Evolutionary conservation across 2,888 invertebrate genomes (phyloP).

Genomic region (Sphaerophoria rueppellii): DNA sequence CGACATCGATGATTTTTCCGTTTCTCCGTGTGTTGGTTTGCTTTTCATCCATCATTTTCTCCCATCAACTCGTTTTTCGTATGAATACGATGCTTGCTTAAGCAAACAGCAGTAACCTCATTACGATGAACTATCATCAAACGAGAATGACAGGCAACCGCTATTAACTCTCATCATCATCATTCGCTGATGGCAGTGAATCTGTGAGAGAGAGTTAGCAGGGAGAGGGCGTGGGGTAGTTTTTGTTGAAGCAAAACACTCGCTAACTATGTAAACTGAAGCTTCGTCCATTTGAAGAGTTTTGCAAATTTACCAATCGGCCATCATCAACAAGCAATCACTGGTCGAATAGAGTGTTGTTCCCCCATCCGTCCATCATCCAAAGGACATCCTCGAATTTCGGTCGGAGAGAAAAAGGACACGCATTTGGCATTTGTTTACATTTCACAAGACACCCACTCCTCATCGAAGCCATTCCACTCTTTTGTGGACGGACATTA

Average conservation of each 20-base stretch:
- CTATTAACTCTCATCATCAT: conserved; percentile 51
- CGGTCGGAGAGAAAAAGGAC: conserved; percentile 43
- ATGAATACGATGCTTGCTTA: conserved; percentile 33
- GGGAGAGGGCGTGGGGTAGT: background rate
- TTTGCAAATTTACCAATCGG: conserved; percentile 72
- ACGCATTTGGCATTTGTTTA: conserved; percentile 53
- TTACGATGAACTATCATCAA: conserved; percentile 69
- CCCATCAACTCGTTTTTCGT: conserved; percentile 19
- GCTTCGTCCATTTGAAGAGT: conserved; percentile 61
- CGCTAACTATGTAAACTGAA: conserved; percentile 64
- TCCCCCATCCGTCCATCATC: background rate
- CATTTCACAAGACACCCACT: background rate
- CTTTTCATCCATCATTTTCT: conserved; percentile 12
- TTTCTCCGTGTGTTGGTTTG: background rate
- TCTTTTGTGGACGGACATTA: conserved; percentile 46
- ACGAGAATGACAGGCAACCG: conserved; percentile 59
- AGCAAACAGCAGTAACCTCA: conserved; percentile 66
- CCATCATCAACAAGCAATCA: conserved; percentile 67
- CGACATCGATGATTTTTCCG: background rate
- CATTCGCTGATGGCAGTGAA: background rate
- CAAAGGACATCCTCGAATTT: conserved; percentile 32
- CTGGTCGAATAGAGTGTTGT: conserved; percentile 33
- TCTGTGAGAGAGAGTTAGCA: background rate
- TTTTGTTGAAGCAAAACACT: conserved; percentile 57
- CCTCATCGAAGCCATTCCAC: background rate